Evolutionary conservation across 2,797 vertebrate species (phyloP).

Genomic region (Neoniphon sammara): DNA sequence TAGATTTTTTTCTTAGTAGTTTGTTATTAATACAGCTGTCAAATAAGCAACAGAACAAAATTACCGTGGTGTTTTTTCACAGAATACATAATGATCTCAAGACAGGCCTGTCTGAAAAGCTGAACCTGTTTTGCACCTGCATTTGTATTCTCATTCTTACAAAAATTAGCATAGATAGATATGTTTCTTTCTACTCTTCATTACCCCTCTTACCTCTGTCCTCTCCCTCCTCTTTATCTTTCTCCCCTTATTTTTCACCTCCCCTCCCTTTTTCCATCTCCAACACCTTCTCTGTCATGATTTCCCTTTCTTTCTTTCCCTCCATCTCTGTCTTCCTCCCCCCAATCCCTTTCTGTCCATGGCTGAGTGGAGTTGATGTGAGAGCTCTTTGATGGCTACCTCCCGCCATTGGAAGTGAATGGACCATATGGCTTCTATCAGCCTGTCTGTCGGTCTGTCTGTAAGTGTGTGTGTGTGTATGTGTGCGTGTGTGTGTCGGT

Average conservation of each 20-base stretch:
- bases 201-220: constrained; percentile 8
- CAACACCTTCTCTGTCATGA: background rate
- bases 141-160: no score
- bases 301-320: constrained; percentile 2
- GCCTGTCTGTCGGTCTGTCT: constrained; percentile 66
- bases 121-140: no score
- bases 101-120: no score
- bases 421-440: constrained; percentile 79
- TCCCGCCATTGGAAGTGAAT: constrained; percentile 76
- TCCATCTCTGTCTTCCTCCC: background rate
- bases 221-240: background rate
- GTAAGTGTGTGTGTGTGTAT: constrained; percentile 59
- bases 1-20: no score
- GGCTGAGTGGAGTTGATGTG: constrained; percentile 66
- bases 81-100: no score
- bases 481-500: constrained; percentile 61
- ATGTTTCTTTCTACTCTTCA: constrained; percentile 13
- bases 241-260: constrained; percentile 12
- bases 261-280: constrained; percentile 10
- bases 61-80: no score
- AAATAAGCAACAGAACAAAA: no score
- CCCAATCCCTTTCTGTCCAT: constrained; percentile 44
- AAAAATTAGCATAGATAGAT: no score
- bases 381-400: constrained; percentile 77
- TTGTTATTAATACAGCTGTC: no score